Conservation (phyloP, 2,113 vertebrate genomes). For the Trochalopteron elliotii region DNA sequence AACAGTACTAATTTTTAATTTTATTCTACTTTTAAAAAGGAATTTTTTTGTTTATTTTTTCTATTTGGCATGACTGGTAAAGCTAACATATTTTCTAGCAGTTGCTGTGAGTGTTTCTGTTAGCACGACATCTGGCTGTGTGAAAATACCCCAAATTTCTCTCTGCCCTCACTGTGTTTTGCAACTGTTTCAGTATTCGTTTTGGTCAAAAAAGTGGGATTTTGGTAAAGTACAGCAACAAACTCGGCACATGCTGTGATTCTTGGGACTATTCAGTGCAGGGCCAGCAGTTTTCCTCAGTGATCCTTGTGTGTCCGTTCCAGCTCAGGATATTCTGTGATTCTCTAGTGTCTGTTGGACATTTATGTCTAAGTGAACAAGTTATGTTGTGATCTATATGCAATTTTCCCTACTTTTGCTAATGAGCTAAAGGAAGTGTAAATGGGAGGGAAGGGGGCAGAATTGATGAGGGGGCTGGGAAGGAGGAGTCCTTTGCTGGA, state of each 20-base stretch:
- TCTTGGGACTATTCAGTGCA: neutral
- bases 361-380: conserved; percentile 16
- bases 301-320: neutral
- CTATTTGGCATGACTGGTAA: neutral
- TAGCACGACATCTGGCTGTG: neutral
- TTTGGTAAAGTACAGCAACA: neutral
- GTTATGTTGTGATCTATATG: neutral
- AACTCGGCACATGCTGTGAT: neutral
- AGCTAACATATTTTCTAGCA: neutral
- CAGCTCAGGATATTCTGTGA: neutral
- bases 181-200: neutral
- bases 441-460: accelerated
- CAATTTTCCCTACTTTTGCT: neutral
- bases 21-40: neutral
- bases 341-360: neutral
- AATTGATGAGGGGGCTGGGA: neutral
- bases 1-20: neutral
- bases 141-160: neutral
- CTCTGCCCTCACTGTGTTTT: neutral
- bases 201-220: neutral
- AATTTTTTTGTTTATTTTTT: neutral
- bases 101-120: neutral
- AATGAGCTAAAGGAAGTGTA: neutral
- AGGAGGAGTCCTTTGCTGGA: neutral
- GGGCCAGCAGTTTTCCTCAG: neutral